These are phyloP conservation scores for Mandrillus leucophaeus DNA, from an alignment of 2,113 vertebrate genomes.

Conservation along the genomic window DNA sequence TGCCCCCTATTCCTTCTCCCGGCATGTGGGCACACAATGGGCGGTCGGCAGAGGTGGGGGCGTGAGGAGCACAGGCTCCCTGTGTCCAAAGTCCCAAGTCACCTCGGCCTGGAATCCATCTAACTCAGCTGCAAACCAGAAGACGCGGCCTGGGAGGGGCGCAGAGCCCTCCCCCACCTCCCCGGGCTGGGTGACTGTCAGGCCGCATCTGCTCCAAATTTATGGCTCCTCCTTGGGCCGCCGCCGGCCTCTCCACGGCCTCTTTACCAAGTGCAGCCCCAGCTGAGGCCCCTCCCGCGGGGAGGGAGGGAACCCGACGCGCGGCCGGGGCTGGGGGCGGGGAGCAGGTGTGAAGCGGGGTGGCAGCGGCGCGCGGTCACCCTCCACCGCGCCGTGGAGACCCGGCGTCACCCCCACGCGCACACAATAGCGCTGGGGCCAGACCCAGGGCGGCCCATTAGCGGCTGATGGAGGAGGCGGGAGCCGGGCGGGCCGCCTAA, in stretches of 20 bases:
- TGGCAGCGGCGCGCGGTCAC: constrained; percentile 87
- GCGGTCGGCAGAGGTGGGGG: neutral
- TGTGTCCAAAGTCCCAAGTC: neutral
- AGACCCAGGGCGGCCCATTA: constrained; percentile 86
- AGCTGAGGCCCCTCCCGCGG: constrained; percentile 91
- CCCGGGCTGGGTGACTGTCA: constrained; percentile 64
- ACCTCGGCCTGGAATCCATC: neutral
- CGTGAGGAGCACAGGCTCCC: neutral
- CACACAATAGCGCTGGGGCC: constrained; percentile 82
- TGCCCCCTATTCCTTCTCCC: neutral
- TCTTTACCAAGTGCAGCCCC: constrained; percentile 85
- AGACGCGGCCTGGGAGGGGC: neutral
- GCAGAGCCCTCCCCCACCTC: neutral
- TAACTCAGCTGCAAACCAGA: constrained; percentile 25
- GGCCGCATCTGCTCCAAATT: constrained; percentile 83
- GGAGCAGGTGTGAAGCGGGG: constrained; percentile 91
- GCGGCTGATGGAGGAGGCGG: neutral
- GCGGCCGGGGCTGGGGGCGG: constrained; percentile 83
- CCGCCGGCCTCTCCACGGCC: constrained; percentile 79
- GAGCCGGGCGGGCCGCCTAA: neutral
- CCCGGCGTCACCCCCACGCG: constrained; percentile 79
- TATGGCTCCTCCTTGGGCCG: constrained; percentile 73
- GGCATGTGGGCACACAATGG: neutral
- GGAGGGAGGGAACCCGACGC: constrained; percentile 81
- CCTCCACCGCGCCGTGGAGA: constrained; percentile 81